These are phyloP conservation scores for Oegoconia quadripuncta DNA, from an alignment of 2,888 invertebrate genomes.

Conservation along the genomic window DNA sequence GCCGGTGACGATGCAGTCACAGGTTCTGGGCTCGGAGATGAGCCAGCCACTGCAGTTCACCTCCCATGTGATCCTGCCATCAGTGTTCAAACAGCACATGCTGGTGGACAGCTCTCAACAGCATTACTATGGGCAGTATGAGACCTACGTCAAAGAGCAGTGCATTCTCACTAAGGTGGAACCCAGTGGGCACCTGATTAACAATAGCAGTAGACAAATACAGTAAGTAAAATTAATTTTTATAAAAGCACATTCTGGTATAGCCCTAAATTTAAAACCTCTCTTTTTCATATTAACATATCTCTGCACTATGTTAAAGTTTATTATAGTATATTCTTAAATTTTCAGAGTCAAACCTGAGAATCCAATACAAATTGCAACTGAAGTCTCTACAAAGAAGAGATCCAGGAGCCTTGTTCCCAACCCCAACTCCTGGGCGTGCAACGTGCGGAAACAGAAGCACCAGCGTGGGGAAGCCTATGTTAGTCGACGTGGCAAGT, in stretches of 20 bases:
- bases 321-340: no score
- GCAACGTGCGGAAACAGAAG: conserved; percentile 61
- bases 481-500: conserved; percentile 61
- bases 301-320: no score
- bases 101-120: conserved; percentile 51
- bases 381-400: conserved; percentile 30
- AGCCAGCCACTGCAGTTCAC: conserved; percentile 55
- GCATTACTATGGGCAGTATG: conserved; percentile 54
- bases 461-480: conserved; percentile 70
- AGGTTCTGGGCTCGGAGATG: conserved; percentile 44
- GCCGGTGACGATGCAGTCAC: conserved; percentile 26
- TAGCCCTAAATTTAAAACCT: no score
- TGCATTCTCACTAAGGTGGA: conserved; percentile 50
- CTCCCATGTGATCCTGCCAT: conserved; percentile 57
- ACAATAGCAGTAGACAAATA: conserved; percentile 34
- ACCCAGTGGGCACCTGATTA: conserved; percentile 27
- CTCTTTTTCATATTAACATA: no score
- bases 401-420: conserved; percentile 43
- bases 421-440: conserved; percentile 63
- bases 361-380: conserved; percentile 17
- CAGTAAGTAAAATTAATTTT: conserved; percentile 40
- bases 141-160: conserved; percentile 46
- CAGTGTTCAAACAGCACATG: conserved; percentile 54
- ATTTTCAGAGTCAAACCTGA: conserved; percentile 43
- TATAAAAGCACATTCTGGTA: neutral